These are phyloP conservation scores for Ochropleura leucogaster DNA, from an alignment of 2,888 invertebrate genomes.

Conservation along the genomic window DNA sequence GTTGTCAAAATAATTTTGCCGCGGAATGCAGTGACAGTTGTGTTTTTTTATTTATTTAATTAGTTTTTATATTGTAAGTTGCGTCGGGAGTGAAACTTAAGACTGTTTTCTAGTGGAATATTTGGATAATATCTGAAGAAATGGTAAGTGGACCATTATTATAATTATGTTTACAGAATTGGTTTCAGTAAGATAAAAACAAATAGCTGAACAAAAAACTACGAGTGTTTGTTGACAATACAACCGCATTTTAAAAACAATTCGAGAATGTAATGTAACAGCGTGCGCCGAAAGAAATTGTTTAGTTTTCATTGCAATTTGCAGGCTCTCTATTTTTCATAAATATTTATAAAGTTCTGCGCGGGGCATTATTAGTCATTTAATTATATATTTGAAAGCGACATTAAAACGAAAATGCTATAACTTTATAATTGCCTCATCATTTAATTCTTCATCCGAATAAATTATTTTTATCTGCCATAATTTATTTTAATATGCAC, in stretches of 20 bases:
- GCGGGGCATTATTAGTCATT: constrained; percentile 2
- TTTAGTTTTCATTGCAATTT: neutral
- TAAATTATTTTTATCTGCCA: neutral
- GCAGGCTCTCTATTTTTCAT: constrained; percentile 32
- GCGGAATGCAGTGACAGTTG: constrained; percentile 68
- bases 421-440: constrained; percentile 18
- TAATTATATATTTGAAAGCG: constrained; percentile 42
- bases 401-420: constrained; percentile 4
- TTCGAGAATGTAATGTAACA: neutral
- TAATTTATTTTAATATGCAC: neutral
- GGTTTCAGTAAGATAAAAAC: neutral
- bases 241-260: neutral
- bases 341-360: constrained; percentile 41
- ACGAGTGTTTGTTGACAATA: neutral
- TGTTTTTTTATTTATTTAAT: constrained; percentile 34
- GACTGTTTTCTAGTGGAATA: constrained; percentile 43
- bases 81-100: constrained; percentile 32
- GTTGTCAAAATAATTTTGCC: constrained; percentile 37
- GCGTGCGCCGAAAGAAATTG: neutral
- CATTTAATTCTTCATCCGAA: neutral
- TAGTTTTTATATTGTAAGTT: neutral
- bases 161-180: neutral
- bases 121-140: constrained; percentile 52
- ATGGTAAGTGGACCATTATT: constrained; percentile 51
- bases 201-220: no score